Conservation (phyloP, 2,113 vertebrate species). For the Microcebus jonahi region DNA sequence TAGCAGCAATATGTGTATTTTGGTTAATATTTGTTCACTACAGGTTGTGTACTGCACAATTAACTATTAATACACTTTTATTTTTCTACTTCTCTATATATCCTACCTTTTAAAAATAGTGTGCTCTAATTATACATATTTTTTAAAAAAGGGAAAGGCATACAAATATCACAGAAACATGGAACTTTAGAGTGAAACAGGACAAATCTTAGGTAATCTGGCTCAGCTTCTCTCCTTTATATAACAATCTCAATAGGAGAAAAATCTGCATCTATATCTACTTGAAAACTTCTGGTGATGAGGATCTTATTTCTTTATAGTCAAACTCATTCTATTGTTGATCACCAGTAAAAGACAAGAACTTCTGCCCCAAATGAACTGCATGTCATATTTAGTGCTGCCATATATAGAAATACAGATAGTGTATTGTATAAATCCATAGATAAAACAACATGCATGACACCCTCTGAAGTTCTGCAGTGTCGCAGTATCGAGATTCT, state of each 20-base stretch:
- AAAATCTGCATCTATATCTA: not conserved
- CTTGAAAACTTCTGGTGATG: not conserved
- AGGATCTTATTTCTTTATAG: not conserved
- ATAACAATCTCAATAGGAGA: not conserved
- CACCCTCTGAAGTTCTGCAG: not conserved
- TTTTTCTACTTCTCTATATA: not conserved
- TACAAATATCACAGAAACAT: not conserved
- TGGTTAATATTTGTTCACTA: not conserved
- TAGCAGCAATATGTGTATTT: not conserved
- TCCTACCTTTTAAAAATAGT: not conserved
- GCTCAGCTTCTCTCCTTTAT: not conserved
- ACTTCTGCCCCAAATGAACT: not conserved
- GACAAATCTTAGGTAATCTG: not conserved
- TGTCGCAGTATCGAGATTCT: not conserved
- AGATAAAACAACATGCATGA: no score
- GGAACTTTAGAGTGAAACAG: not conserved
- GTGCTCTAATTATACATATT: not conserved
- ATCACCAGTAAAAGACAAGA: not conserved
- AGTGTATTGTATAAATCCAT: accelerated
- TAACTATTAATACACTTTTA: not conserved
- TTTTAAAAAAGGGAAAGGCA: not conserved
- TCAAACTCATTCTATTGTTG: not conserved
- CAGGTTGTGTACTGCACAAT: not conserved
- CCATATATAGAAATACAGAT: not conserved
- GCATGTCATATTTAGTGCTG: no score